Evolutionary conservation across 2,888 invertebrate species (phyloP).

Genomic region (Trichopoda pennipes): DNA sequence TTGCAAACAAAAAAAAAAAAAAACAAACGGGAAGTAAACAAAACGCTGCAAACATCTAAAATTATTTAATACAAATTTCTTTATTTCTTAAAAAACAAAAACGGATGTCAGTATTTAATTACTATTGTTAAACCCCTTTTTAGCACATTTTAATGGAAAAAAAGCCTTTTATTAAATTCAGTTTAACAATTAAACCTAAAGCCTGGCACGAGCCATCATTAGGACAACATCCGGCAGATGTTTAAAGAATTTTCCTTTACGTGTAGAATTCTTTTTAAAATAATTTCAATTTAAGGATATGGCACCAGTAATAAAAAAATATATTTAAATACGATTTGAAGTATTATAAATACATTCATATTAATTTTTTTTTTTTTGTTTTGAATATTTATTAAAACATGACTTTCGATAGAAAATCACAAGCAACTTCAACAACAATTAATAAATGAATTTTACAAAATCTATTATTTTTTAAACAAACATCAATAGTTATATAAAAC

Average conservation of each 20-base stretch:
- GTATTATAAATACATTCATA: slow-evolving; percentile 8
- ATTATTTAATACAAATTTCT: not conserved
- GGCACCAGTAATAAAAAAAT: not conserved
- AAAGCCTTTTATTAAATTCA: slow-evolving; percentile 26
- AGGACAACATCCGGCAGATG: slow-evolving; percentile 60
- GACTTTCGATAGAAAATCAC: slow-evolving; percentile 48
- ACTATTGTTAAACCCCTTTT: slow-evolving; percentile 64
- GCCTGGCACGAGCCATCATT: slow-evolving; percentile 57
- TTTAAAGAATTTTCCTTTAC: not conserved
- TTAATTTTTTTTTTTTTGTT: slow-evolving; percentile 11
- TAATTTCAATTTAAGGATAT: slow-evolving; percentile 39
- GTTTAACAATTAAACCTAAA: slow-evolving; percentile 26
- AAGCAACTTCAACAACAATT: slow-evolving; percentile 16
- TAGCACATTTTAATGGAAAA: slow-evolving; percentile 44
- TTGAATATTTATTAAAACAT: slow-evolving; percentile 49
- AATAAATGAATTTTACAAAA: slow-evolving; percentile 54
- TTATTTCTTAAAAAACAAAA: not conserved
- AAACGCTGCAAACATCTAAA: not conserved
- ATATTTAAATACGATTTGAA: slow-evolving; percentile 17
- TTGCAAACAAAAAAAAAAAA: not conserved
- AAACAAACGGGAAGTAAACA: not conserved
- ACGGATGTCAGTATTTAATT: slow-evolving; percentile 54
- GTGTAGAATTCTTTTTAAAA: slow-evolving; percentile 17
- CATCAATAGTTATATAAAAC: slow-evolving; percentile 33
- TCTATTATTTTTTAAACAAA: slow-evolving; percentile 32